A percentile compares a stretch with the other conserved stretches of the same genome.
phyloP scores from a whole-genome alignment of 1,140 invertebrate species.

The Microplitis mediator region DNA sequence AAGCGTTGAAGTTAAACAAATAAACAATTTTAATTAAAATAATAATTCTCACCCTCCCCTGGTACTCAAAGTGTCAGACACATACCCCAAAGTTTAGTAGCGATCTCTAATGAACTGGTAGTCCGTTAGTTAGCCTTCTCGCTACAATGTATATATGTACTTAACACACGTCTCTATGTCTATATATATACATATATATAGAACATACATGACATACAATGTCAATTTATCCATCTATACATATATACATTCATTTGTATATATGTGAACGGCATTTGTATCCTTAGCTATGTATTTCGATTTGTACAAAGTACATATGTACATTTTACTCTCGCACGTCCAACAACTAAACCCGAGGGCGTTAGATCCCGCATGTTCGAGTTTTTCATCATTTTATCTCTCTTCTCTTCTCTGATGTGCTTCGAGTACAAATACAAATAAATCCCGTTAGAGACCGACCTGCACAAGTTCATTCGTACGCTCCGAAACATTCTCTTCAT shows the following conservation, averaged over 20 bases:
- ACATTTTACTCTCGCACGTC: neutral
- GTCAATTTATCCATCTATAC: neutral
- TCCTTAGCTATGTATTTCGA: constrained; percentile 1
- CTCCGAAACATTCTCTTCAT: constrained; percentile 25
- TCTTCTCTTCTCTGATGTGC: constrained; percentile 2
- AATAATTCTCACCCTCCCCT: neutral
- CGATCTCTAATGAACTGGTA: constrained; percentile 22
- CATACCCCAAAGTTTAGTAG: constrained; percentile 13
- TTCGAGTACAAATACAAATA: constrained; percentile 38
- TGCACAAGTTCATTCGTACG: constrained; percentile 37
- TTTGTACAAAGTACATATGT: constrained; percentile 8
- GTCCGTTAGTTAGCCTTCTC: constrained; percentile 19
- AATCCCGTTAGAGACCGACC: constrained; percentile 43
- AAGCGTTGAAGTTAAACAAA: too few relatives aligned
- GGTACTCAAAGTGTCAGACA: neutral
- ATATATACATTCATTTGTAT: neutral
- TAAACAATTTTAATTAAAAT: neutral
- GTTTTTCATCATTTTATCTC: constrained; percentile 21
- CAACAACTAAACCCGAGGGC: neutral
- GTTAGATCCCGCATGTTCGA: constrained; percentile 22
- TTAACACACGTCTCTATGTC: neutral
- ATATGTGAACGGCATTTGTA: constrained; percentile 2
- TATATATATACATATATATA: neutral
- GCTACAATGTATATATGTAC: neutral
- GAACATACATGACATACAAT: neutral